Evolutionary conservation across 2,888 invertebrate genomes (phyloP).

Genomic region (Leucoma salicis): DNA sequence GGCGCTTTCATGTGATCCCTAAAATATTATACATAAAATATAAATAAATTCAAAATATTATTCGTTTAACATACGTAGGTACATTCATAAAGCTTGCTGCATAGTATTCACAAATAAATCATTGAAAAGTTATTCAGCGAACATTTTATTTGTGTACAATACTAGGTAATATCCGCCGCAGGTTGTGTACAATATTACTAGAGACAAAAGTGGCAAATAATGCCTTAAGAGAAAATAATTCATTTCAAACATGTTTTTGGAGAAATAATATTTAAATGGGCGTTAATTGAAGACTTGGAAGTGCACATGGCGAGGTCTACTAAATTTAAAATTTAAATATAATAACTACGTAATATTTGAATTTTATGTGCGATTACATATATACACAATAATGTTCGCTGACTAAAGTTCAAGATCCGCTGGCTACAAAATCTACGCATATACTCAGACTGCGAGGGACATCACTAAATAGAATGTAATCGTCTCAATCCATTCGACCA

Average conservation of each 20-base stretch:
- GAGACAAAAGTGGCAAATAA: background rate
- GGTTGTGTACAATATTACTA: too few relatives aligned
- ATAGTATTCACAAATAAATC: conserved; percentile 48
- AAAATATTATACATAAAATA: conserved; percentile 56
- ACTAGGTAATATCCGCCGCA: too few relatives aligned
- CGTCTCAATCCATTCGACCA: conserved; percentile 60
- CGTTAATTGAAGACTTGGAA: too few relatives aligned
- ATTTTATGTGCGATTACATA: background rate
- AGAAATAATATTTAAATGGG: too few relatives aligned
- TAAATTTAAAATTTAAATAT: background rate
- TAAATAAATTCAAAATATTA: conserved; percentile 64
- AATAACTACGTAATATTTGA: background rate
- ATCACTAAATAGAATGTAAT: conserved; percentile 58
- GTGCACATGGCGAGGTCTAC: too few relatives aligned
- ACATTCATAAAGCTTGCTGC: conserved; percentile 66
- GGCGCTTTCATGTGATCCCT: conserved; percentile 55
- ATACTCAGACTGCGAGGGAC: conserved; percentile 58
- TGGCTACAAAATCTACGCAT: conserved; percentile 40
- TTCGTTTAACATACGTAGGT: conserved; percentile 61
- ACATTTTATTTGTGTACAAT: conserved; percentile 24
- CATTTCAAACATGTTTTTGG: too few relatives aligned
- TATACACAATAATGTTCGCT: conserved; percentile 27
- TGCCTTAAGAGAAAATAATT: too few relatives aligned
- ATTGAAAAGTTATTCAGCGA: conserved; percentile 47
- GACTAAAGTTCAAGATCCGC: conserved; percentile 31